Evolutionary conservation across 2,113 vertebrate species (phyloP).

Genomic region (Gallinago jamesoni): DNA sequence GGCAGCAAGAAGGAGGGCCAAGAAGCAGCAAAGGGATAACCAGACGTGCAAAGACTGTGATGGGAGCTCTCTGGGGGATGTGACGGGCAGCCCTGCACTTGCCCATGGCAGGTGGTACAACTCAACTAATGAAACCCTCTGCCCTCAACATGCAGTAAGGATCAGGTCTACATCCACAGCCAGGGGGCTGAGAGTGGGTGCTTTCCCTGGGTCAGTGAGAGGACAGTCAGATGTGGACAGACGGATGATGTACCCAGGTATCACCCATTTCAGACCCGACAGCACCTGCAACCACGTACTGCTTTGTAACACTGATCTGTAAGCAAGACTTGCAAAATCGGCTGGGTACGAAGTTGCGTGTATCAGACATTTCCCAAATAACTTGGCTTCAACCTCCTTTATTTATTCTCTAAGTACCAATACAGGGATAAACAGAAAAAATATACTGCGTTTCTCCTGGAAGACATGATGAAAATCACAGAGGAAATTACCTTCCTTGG

Average conservation of each 20-base stretch:
- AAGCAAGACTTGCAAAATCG: background rate
- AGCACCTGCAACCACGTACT: background rate
- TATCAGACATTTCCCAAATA: background rate
- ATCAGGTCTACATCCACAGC: background rate
- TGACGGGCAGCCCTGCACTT: background rate
- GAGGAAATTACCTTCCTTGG: background rate
- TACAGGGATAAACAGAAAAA: background rate
- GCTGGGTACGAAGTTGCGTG: background rate
- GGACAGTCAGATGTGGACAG: background rate
- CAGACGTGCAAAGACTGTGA: background rate
- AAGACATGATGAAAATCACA: background rate
- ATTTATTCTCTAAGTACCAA: background rate
- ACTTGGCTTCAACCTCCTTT: background rate
- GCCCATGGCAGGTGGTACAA: background rate
- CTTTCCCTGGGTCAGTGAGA: background rate
- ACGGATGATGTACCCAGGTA: background rate
- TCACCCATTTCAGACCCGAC: background rate
- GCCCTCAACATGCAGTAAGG: background rate
- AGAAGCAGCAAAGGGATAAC: background rate
- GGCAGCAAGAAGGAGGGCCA: background rate
- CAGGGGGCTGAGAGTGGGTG: background rate
- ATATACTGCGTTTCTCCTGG: background rate
- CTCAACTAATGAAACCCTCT: background rate
- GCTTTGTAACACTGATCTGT: background rate
- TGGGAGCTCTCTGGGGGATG: fast-evolving